Percentiles rank a stretch among this genome's conserved stretches.
Conservation (phyloP, 2,797 vertebrate genomes). For the Zenarchopterus dispar region DNA sequence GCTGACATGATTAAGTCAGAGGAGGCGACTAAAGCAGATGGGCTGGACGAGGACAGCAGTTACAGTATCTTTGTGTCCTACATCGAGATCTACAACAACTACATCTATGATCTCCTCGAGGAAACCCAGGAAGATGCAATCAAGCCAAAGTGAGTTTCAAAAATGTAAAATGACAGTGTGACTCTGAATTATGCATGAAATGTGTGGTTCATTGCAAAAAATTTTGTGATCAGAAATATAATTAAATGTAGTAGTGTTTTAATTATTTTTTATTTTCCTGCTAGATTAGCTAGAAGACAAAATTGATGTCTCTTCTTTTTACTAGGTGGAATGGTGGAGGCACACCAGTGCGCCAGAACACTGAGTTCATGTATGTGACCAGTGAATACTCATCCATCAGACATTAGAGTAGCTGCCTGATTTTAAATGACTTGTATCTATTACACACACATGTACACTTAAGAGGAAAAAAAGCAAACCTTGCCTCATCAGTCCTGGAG, state of each 20-base stretch:
- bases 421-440: conserved; percentile 10
- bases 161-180: background rate
- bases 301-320: conserved; percentile 82
- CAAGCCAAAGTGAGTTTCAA: conserved; percentile 90
- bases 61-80: conserved; percentile 96
- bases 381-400: conserved; percentile 47
- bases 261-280: background rate
- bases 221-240: background rate
- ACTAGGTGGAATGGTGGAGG: conserved; percentile 94
- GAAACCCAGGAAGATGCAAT: conserved; percentile 87
- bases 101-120: conserved; percentile 96
- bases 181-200: conserved; percentile 6
- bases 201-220: too few relatives aligned
- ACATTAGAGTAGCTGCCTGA: conserved; percentile 40
- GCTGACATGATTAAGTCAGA: conserved; percentile 91
- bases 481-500: conserved; percentile 38
- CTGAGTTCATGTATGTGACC: conserved; percentile 94
- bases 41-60: conserved; percentile 93
- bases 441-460: conserved; percentile 1
- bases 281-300: conserved; percentile 46
- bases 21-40: conserved; percentile 85
- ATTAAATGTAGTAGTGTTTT: background rate
- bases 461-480: conserved; percentile 3
- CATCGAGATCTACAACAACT: conserved; percentile 99
- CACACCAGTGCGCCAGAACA: conserved; percentile 90